These are phyloP conservation scores for Clanis bilineata DNA, from an alignment of 2,888 invertebrate genomes.

Conservation along the genomic window DNA sequence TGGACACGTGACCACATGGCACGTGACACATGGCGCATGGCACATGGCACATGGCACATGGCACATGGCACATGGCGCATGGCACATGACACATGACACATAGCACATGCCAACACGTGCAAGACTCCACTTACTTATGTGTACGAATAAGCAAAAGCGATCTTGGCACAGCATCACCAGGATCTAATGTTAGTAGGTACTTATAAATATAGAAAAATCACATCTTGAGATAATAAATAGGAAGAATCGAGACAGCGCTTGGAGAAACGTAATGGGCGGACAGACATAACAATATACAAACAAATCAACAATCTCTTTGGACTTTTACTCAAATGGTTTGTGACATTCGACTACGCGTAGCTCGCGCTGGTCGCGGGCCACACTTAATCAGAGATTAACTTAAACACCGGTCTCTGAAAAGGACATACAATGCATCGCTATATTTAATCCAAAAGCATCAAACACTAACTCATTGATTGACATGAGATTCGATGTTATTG, in stretches of 20 bases:
- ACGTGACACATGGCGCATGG: too few relatives aligned
- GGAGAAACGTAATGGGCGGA: slow-evolving; percentile 72
- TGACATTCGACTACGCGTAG: slow-evolving; percentile 62
- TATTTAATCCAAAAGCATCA: too few relatives aligned
- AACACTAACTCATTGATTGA: too few relatives aligned
- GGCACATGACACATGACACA: background rate
- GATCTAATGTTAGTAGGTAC: slow-evolving; percentile 62
- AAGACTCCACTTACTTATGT: slow-evolving; percentile 73
- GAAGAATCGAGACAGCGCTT: slow-evolving; percentile 71
- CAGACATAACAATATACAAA: slow-evolving; percentile 41
- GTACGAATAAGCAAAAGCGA: slow-evolving; percentile 70
- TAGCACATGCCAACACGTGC: slow-evolving; percentile 22
- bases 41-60: background rate
- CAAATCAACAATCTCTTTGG: slow-evolving; percentile 64
- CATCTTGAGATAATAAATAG: slow-evolving; percentile 78
- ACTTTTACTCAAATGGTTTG: slow-evolving; percentile 52
- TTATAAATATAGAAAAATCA: slow-evolving; percentile 74
- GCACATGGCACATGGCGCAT: too few relatives aligned
- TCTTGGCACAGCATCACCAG: slow-evolving; percentile 41
- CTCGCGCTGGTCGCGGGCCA: slow-evolving; percentile 25
- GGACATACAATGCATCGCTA: too few relatives aligned
- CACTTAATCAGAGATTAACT: background rate
- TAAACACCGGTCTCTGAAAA: too few relatives aligned
- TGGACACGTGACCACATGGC: slow-evolving; percentile 32
- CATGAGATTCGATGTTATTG: too few relatives aligned